Evolutionary conservation across 2,113 vertebrate genomes (phyloP), one percentile per base, ranked within the genome.

Genomic region (Sisor rabdophorus): DNA sequence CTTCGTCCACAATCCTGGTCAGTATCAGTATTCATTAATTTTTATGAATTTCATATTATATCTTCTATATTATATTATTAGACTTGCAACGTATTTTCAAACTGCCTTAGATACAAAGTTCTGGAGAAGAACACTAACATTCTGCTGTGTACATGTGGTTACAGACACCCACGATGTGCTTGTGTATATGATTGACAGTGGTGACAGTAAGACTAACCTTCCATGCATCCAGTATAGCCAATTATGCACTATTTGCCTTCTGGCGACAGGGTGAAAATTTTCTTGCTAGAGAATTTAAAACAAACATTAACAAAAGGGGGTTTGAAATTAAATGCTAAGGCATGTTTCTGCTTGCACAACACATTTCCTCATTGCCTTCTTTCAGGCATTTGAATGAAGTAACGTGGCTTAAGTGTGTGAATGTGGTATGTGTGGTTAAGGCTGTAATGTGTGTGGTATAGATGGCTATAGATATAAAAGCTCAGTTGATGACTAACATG

Each of bases 401-500:
- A 53, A 63, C 47, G 24, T 16, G 48, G n/a, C 44, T 53, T 64
- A 69, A 69, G 47, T 52, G 65, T 69, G 65, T 50, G 47, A 52
- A 52, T 69, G 65, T 69, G 65, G 65, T 58, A 48, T n/a, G 32
- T 70, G 65, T 50, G 75, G 75, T 60, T 50, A 28, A 48, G 55
- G 2, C 22, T 60, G 55, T 70, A 77, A 58, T 65, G 44, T 36
- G 30, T 54, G 65, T 70, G 50, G 50, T 72, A 36, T 19, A 78
- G 58, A 78, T 78, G 58, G n/a, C 30, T 17, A 55, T 12, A 30
- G 58, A 44, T 52, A 71, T 72, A 71, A 55, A 64, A 55, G 50
- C 50, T 50, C 76, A 56, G 53, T 67, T 77, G 67, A 71, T 61
- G 75, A 71, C 48, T 40, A 32, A 71, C 68, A 26, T 55, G 48